phyloP scores from a whole-genome alignment of 1,140 invertebrate genomes.

The Drosophila kohkoa region DNA sequence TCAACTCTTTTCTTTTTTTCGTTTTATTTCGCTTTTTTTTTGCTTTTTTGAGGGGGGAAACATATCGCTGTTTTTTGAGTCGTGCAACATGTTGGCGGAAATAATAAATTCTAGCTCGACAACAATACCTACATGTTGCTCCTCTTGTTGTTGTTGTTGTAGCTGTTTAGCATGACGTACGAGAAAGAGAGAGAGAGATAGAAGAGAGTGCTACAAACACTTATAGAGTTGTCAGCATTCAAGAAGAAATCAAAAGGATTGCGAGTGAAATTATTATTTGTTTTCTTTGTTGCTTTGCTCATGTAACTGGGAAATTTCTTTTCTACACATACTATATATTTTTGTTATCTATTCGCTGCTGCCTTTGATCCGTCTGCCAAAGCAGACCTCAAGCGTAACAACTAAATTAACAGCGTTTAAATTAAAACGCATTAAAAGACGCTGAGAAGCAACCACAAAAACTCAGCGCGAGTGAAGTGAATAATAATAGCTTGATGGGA shows the following conservation, averaged over 20 bases:
- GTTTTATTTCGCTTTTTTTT: slow-evolving; percentile 10
- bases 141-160: slow-evolving; percentile 27
- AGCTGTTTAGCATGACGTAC: slow-evolving; percentile 34
- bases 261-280: slow-evolving; percentile 28
- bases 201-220: slow-evolving; percentile 1
- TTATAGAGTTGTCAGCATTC: slow-evolving; percentile 39
- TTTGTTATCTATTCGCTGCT: slow-evolving; percentile 42
- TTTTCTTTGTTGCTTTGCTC: slow-evolving; percentile 14
- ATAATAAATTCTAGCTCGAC: slow-evolving; percentile 68
- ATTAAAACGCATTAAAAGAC: slow-evolving; percentile 49
- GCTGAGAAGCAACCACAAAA: slow-evolving; percentile 9
- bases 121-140: slow-evolving; percentile 20
- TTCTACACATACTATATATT: slow-evolving; percentile 20
- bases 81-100: slow-evolving; percentile 64
- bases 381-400: slow-evolving; percentile 54
- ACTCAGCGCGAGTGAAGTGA: slow-evolving; percentile 11
- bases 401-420: slow-evolving; percentile 67
- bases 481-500: slow-evolving; percentile 33
- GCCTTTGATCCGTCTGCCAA: slow-evolving; percentile 34
- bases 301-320: slow-evolving; percentile 48
- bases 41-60: not conserved
- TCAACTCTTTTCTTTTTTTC: slow-evolving; percentile 36
- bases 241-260: slow-evolving; percentile 60
- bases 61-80: slow-evolving; percentile 12
- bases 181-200: no score